phyloP scores from a whole-genome alignment of 2,888 invertebrate species.

The Seira ritae region DNA sequence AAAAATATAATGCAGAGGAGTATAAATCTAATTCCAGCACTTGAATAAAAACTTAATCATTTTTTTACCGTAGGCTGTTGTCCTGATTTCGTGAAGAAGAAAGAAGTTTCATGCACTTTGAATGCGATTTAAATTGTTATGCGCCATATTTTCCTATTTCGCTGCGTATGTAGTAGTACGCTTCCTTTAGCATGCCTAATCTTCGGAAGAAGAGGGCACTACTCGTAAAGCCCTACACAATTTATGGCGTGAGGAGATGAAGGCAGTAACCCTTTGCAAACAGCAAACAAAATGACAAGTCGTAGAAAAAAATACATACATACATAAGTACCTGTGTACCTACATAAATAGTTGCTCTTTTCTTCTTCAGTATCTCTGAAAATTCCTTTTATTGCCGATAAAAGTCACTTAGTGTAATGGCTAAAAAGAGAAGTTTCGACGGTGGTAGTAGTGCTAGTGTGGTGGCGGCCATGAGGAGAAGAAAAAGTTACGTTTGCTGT shows the following conservation, averaged over 20 bases:
- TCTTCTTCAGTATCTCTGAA: neutral
- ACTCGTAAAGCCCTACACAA: neutral
- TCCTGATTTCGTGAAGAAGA: too few relatives aligned
- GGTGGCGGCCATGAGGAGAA: conserved; percentile 1
- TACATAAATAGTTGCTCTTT: neutral
- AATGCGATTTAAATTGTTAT: conserved; percentile 12
- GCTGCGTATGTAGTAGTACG: neutral
- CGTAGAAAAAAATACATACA: neutral
- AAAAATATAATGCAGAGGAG: too few relatives aligned
- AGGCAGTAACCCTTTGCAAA: neutral
- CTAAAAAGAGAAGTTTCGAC: conserved; percentile 24
- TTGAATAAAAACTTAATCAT: too few relatives aligned
- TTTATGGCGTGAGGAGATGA: neutral
- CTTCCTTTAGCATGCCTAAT: neutral
- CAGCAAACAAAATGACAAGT: conserved; percentile 7
- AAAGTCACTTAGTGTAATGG: conserved; percentile 61
- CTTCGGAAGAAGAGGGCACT: neutral
- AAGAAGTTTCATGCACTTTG: conserved; percentile 1
- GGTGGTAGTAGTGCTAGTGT: conserved; percentile 15
- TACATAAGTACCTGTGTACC: neutral
- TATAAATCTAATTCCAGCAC: too few relatives aligned
- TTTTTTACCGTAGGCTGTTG: too few relatives aligned
- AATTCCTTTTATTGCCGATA: conserved; percentile 60
- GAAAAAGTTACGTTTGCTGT: neutral
- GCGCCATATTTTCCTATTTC: neutral